Percentiles rank a stretch among this genome's conserved stretches.
phyloP scores from a whole-genome alignment of 2,888 invertebrate genomes.

The Euzetes globulus region DNA sequence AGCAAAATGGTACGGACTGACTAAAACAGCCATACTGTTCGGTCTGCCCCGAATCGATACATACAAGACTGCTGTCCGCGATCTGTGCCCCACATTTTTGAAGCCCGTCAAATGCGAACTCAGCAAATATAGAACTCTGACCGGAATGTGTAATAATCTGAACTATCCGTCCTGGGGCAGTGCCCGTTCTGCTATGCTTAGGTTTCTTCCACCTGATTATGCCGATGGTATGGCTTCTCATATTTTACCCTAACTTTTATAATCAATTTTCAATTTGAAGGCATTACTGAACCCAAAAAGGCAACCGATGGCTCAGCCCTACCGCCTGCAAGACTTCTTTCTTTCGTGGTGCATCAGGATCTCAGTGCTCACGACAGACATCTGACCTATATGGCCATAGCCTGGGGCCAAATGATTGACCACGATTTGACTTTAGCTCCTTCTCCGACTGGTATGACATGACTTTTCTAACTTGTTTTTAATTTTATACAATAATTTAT shows the following conservation, averaged over 20 bases:
- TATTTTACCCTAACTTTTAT: too few relatives aligned
- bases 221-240: slow-evolving; percentile 42
- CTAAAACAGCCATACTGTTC: slow-evolving; percentile 46
- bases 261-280: slow-evolving; percentile 39
- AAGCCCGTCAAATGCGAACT: slow-evolving; percentile 45
- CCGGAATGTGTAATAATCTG: slow-evolving; percentile 50
- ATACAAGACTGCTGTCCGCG: slow-evolving; percentile 46
- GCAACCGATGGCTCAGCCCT: slow-evolving; percentile 51
- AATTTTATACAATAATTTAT: not conserved
- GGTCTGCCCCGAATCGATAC: slow-evolving; percentile 48
- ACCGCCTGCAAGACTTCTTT: slow-evolving; percentile 61
- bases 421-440: slow-evolving; percentile 82
- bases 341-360: slow-evolving; percentile 58
- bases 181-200: slow-evolving; percentile 43
- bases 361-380: slow-evolving; percentile 80
- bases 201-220: slow-evolving; percentile 44
- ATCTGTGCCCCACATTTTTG: slow-evolving; percentile 47
- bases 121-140: slow-evolving; percentile 45
- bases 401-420: slow-evolving; percentile 81
- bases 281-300: slow-evolving; percentile 42
- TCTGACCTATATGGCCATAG: slow-evolving; percentile 80
- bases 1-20: slow-evolving; percentile 43
- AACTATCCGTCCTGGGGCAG: slow-evolving; percentile 49
- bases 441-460: slow-evolving; percentile 38
- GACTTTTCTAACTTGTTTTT: slow-evolving; percentile 15